Evolutionary conservation across 2,888 invertebrate genomes (phyloP), one percentile per base, ranked within the genome.

Genomic region (Emesis russula): DNA sequence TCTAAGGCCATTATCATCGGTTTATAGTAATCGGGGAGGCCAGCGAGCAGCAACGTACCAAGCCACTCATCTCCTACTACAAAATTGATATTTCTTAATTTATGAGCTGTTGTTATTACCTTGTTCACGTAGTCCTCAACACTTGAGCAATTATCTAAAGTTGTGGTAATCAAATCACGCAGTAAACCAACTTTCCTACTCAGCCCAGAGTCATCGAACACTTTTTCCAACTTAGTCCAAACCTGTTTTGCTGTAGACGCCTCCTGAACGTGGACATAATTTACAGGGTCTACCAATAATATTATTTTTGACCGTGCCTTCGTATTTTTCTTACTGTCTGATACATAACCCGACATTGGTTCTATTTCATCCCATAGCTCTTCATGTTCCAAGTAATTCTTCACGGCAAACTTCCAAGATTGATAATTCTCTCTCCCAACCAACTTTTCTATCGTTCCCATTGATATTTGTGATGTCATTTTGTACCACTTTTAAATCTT

Each of bases 1-100:
- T 89, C 87, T 58, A 83, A 63, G 13, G 81, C 90, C 81, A 90
- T 87, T 25, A 89, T 89, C 86, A 89, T 89, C 6, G 86, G 86
- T 79, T 86, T 73, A 25, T 81, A 88, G 44, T 58, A 58, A 68
- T 83, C 73, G 15, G 81, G 82, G 48, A 82, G 25, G 13, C 80
- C 78, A 78, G 83, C 77, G 58, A 83, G 83, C 78, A 83, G 68
- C 44, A 77, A 77, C 44, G 78, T 78, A 68, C 77, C 83, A 2
- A 83, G 48, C 83, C 77, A 83, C 66, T 87, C 85, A 41, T 89
- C 86, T 41, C 78, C 82, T 18, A 89, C 82, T 18, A 41, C 66
- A 68, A 86, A 86, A 41, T 66, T 36, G 15, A 86, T 83, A 63
- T 75, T 83, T 48, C 74, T n/a, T 68, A 78, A 36, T 25, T 81